phyloP scores from a whole-genome alignment of 2,797 vertebrate genomes.

The Carcharodon carcharias region DNA sequence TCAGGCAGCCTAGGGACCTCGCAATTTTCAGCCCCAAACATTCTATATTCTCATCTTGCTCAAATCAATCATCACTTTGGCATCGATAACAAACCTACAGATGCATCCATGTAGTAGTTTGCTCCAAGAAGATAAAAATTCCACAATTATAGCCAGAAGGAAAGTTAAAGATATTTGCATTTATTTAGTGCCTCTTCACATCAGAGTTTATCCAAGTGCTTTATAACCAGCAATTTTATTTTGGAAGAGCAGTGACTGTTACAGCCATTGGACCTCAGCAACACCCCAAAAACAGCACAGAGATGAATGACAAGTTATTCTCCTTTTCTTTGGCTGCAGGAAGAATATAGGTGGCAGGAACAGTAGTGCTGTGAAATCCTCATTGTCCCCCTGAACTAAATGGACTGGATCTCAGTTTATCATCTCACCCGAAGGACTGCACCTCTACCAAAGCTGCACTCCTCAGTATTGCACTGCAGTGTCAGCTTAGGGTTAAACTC shows the following conservation, averaged over 20 bases:
- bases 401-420: not conserved
- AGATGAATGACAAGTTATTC: not conserved
- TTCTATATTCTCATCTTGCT: not conserved
- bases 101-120: not conserved
- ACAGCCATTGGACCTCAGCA: not conserved
- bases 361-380: not conserved
- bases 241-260: not conserved
- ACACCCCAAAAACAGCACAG: not conserved
- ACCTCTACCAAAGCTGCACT: not conserved
- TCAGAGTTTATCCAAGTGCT: not conserved
- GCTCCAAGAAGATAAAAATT: not conserved
- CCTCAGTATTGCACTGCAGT: not conserved
- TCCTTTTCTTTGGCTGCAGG: not conserved
- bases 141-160: not conserved
- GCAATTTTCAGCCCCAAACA: not conserved
- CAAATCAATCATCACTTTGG: not conserved
- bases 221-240: not conserved
- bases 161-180: not conserved
- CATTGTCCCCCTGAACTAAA: not conserved
- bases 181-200: not conserved
- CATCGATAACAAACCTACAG: not conserved
- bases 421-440: not conserved
- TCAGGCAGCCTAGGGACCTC: not conserved
- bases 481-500: not conserved
- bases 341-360: not conserved